Evolutionary conservation across 2,797 vertebrate genomes (phyloP).

Genomic region (Gallinago nigripennis): DNA sequence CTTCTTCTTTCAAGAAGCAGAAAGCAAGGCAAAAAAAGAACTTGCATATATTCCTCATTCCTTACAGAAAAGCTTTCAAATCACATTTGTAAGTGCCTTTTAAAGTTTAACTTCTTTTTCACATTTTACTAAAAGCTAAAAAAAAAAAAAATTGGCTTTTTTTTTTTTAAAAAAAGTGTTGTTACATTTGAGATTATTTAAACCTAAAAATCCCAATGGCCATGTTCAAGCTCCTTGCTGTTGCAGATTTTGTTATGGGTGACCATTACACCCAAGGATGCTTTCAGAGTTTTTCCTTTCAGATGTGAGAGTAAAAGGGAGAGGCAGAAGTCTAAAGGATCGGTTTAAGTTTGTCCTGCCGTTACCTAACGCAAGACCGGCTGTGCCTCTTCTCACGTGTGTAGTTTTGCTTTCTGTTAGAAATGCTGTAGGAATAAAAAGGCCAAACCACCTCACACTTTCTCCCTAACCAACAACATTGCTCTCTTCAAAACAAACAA

Average conservation of each 20-base stretch:
- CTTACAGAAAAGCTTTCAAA: not conserved
- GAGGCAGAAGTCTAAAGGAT: not conserved
- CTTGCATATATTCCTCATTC: not conserved
- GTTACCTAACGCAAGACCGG: not conserved
- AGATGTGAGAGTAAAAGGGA: not conserved
- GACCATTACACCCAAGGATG: not conserved
- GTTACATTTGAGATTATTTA: not conserved
- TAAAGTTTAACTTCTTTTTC: not conserved
- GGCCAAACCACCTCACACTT: not conserved
- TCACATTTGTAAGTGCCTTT: not conserved
- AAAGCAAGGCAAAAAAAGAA: slow-evolving; percentile 44
- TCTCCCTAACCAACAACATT: not conserved
- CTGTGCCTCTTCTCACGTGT: not conserved
- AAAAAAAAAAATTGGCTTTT: no score
- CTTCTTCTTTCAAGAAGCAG: slow-evolving; percentile 75
- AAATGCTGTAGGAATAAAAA: not conserved
- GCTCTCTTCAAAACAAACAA: not conserved
- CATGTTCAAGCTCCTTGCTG: not conserved
- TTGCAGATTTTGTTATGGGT: not conserved
- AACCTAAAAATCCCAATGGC: not conserved
- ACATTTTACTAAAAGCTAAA: not conserved
- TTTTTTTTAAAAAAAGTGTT: not conserved
- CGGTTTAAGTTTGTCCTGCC: not conserved
- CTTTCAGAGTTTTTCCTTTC: not conserved
- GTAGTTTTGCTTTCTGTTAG: slow-evolving; percentile 35